These are phyloP conservation scores for Pseudochirops cupreus DNA, from an alignment of 2,797 vertebrate species.

Conservation along the genomic window DNA sequence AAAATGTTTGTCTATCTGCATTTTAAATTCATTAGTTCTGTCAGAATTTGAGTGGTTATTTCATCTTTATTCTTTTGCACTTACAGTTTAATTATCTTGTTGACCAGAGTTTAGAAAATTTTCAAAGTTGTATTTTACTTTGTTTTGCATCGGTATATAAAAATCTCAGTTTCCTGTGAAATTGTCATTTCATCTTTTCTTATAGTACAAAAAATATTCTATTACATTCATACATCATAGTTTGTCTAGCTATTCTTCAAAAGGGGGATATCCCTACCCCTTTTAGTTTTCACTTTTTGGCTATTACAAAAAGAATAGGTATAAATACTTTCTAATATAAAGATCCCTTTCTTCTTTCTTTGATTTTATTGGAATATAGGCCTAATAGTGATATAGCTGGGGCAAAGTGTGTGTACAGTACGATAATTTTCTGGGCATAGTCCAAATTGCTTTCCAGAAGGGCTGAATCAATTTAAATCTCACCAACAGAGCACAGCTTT, in stretches of 20 bases:
- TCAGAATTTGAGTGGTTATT: neutral
- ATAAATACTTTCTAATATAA: neutral
- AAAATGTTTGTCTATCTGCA: neutral
- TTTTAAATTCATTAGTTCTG: neutral
- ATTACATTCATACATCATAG: neutral
- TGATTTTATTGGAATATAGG: neutral
- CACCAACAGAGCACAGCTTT: neutral
- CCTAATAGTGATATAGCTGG: neutral
- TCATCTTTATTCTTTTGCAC: neutral
- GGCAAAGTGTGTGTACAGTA: neutral
- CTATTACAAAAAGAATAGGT: neutral
- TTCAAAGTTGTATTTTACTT: neutral
- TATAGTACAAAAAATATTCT: neutral
- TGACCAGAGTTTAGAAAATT: neutral
- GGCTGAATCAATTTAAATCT: neutral
- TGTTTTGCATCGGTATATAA: neutral
- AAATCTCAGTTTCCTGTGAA: neutral
- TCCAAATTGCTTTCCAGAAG: neutral
- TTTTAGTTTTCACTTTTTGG: neutral
- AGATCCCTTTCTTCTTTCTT: neutral
- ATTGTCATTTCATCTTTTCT: neutral
- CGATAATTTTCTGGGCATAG: neutral
- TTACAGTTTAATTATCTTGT: neutral
- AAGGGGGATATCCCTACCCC: no score
- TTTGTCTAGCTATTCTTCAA: neutral